Evolutionary conservation across 2,888 invertebrate species (phyloP), one percentile per base, ranked within the genome.

Genomic region (Eupeodes latifasciatus): DNA sequence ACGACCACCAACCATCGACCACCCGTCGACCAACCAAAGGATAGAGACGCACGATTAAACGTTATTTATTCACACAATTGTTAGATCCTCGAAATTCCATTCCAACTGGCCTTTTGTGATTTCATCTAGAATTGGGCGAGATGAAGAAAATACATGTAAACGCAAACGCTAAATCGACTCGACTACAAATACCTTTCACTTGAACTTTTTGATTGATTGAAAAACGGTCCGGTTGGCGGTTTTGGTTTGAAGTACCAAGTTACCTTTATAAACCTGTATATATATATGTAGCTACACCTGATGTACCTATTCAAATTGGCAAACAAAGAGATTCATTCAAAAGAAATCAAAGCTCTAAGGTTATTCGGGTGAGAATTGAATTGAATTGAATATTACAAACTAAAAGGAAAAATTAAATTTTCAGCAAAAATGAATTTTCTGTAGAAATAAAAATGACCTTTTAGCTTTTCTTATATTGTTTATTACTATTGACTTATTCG

Each of bases 191-290:
- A 79, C 83, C 69, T 79, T 86, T 82, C 75, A 76, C 64, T 82
- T 78, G 69, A 75, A 83, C 71, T 69, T 86, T 86, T 86, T 86
- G 86, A 86, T 86, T 86, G 79, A 83, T 86, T 83, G 51, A 62
- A 69, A 69, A 14, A 51, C n/a, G 51, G 11, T 53, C 16, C n/a
- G 11, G 67, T 51, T 51, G 67, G 34, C 5, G 34, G 34, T 16
- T 67, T 51, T 51, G 2, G 12, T 64, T 2, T 16, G 34, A 7
- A 16, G n/a, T 47, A 47, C 14, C 7, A 40, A 40, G 40, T 40
- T 40, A 40, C 40, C 40, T 9, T 40, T 40, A 40, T 40, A 40
- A 40, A 40, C 40, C 40, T 40, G 5, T 5, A 9, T 40, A 40
- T 40, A 19, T 19, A 19, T 19, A 9, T 7, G 40, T 40, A 40